Base-by-base conservation (phyloP, 2,888 invertebrate genomes). In the Tiliacea citrago region DNA sequence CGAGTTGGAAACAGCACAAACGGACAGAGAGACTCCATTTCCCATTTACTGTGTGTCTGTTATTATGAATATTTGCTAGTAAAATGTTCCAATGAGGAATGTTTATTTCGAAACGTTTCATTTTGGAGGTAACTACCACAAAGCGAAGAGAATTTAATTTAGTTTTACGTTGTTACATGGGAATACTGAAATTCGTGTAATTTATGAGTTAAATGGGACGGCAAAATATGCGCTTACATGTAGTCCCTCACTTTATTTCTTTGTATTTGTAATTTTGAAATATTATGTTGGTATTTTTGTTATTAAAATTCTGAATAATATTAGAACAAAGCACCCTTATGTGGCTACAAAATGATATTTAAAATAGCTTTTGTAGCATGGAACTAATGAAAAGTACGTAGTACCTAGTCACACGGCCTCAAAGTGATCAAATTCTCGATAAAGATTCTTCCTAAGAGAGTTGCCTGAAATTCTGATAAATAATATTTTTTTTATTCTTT, bases 61-160 rank as follows among this genome's bases (percentile, higher is more conserved):
- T 53, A 58, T 24, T 49, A 12, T 51, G 51, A 70, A 78, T 78
- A 62, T 79, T 79, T 62, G 45, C 47, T 29, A 29, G 47, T 67
- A 29, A 73, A 67, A 62, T 63, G 53, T 60, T 61, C 29, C 53
- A 80, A 62, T 65, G 60, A 57, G 55, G 68, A 80, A 80, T 72
- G 63, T 72, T 81, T 68, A 76, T 81, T 67, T 67, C 16, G 42
- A 62, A 77, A 73, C 58, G 9, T 70, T 74, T 63, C 45, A 51
- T 78, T 78, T 61, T 42, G 24, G 1, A 78, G 16, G 51, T 63
- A 60, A 75, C 63, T 82, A 61, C 39, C 24, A 61, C 65, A 75
- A 72, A 69, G 58, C 62, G 78, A 35, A 68, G 60, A 39, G 67
- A 75, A 79, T 82, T 83, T 75, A 57, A 83, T 82, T 82, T 71